A percentile compares a stretch with the other conserved stretches of the same genome.
Conservation (phyloP, 2,888 invertebrate genomes). For the Agriotes lineatus region DNA sequence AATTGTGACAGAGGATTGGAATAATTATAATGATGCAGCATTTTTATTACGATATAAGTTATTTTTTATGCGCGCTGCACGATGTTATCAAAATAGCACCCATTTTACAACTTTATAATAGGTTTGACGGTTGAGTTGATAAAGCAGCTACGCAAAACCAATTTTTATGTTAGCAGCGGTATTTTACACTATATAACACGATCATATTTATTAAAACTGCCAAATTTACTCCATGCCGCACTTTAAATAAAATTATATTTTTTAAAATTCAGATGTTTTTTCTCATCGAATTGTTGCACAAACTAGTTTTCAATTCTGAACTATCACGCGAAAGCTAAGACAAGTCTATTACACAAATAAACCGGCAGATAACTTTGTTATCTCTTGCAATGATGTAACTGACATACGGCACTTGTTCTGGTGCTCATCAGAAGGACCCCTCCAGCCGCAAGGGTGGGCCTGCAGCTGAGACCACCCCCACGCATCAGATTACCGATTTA, state of each 20-base stretch:
- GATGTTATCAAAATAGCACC: not conserved
- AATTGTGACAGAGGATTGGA: conserved; percentile 63
- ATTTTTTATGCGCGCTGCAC: not conserved
- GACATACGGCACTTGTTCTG: conserved; percentile 61
- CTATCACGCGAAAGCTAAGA: conserved; percentile 27
- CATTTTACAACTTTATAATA: not conserved
- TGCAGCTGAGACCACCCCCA: conserved; percentile 60
- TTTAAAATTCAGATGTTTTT: too few species aligned
- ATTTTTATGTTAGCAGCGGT: too few species aligned
- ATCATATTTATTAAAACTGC: too few species aligned
- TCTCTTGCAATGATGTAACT: conserved; percentile 61
- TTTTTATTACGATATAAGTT: conserved; percentile 39
- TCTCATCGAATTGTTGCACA: too few species aligned
- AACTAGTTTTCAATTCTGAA: too few species aligned
- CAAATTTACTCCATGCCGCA: too few species aligned
- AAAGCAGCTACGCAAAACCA: too few species aligned
- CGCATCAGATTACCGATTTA: conserved; percentile 53
- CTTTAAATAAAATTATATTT: too few species aligned
- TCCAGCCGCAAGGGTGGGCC: conserved; percentile 60
- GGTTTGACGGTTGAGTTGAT: too few species aligned
- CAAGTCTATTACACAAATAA: conserved; percentile 45
- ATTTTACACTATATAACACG: not conserved
- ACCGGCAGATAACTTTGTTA: conserved; percentile 53
- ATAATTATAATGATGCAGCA: conserved; percentile 64
- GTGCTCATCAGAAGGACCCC: conserved; percentile 60